These are phyloP conservation scores for Columba livia DNA, from an alignment of 2,113 vertebrate species.

Conservation along the genomic window DNA sequence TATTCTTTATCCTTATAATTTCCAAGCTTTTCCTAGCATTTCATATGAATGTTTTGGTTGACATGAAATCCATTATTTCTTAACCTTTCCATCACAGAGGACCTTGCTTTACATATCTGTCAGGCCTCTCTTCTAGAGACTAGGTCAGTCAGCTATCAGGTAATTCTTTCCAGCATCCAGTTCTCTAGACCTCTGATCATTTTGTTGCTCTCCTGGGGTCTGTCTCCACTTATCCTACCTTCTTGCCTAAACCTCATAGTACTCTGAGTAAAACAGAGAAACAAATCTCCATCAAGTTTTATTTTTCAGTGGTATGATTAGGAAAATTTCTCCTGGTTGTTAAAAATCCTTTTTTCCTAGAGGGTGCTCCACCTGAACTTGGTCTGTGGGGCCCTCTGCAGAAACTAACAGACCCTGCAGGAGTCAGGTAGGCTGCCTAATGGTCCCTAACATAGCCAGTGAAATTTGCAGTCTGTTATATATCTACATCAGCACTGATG, in stretches of 20 bases:
- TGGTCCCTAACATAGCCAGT: neutral
- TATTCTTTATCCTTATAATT: neutral
- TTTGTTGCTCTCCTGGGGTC: neutral
- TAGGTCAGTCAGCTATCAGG: neutral
- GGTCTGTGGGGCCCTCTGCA: slow-evolving; percentile 14
- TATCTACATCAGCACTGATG: neutral
- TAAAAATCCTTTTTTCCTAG: neutral
- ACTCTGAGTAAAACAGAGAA: neutral
- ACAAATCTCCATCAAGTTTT: neutral
- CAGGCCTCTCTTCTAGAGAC: neutral
- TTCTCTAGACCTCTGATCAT: neutral
- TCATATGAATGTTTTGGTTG: neutral
- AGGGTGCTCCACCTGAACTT: neutral
- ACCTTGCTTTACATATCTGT: neutral
- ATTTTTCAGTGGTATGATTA: neutral
- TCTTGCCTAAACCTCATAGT: neutral
- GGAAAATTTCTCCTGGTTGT: neutral
- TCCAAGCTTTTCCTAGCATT: neutral
- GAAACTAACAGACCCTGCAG: neutral
- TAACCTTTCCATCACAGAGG: neutral
- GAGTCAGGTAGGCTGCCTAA: neutral
- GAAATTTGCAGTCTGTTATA: neutral
- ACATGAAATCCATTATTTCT: neutral
- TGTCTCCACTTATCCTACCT: neutral
- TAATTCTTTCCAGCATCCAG: neutral